Base-by-base conservation (phyloP, 37 sponge, comb jelly and placozoan species). In the Chondrosia reniformis region DNA sequence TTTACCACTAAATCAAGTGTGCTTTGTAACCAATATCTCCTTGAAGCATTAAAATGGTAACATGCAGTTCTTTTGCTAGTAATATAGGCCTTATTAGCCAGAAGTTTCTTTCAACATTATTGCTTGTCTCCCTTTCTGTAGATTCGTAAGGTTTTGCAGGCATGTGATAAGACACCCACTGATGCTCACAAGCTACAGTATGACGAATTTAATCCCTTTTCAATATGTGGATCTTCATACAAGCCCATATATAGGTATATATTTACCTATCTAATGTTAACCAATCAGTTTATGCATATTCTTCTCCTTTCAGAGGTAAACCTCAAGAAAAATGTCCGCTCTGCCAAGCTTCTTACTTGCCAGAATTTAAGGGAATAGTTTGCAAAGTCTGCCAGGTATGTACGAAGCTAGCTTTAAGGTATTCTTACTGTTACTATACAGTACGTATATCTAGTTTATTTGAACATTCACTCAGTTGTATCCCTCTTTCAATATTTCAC, bases 131-230 rank as follows among this genome's bases (percentile, higher is more conserved):
- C 28, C 1, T 43, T n/a, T n/a, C 28, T 15, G 6, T 73, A 92
- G 90, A 87, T 89, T 55, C 85, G 97, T 27, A 94, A 92, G 82
- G 86, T 97, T 52, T 76, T 97, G 22, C 90, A 88, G 55, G 95
- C 93, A 0, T 94, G 95, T 76, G 98, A 92, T 43, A 92, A 97
- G 80, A 92, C 82, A 37, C 90, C 90, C 13, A 87, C 85, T 38
- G 98, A 97, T 79, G 91, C 86, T 10, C 93, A 97, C 78, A 84
- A 92, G 77, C 86, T 97, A 39, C 85, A 72, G 39, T 97, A 97
- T 73, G 98, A 97, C 69, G 92, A 97, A 39, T 92, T 88, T 67
- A 97, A 97, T 67, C 98, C 98, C 28, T 97, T 97, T 79, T 34
- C 85, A 7, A 40, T 92, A 39, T 97, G 98, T 80, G 98, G 88